phyloP scores from a whole-genome alignment of 2,888 invertebrate species.

The Thysanoteuthis rhombus region DNA sequence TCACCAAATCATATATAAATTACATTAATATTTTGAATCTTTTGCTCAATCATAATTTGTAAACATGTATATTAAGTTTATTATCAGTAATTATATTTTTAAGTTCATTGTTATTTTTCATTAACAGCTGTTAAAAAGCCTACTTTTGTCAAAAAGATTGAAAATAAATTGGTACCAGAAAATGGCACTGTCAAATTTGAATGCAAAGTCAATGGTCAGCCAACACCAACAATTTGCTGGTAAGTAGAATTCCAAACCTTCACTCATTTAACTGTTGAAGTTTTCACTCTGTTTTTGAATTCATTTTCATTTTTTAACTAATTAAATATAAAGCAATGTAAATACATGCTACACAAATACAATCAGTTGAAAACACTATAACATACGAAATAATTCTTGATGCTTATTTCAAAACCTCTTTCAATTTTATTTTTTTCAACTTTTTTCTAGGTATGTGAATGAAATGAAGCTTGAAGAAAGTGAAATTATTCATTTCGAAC shows the following conservation, averaged over 20 bases:
- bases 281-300: not conserved
- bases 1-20: too few species aligned
- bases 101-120: not conserved
- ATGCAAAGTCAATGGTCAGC: slow-evolving; percentile 90
- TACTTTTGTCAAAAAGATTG: slow-evolving; percentile 57
- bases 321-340: too few species aligned
- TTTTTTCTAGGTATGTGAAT: slow-evolving; percentile 55
- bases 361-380: not conserved
- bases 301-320: not conserved
- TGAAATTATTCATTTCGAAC: slow-evolving; percentile 56
- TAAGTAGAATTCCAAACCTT: slow-evolving; percentile 41
- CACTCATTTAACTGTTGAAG: not conserved
- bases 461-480: slow-evolving; percentile 60
- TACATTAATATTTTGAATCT: not conserved
- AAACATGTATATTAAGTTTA: not conserved
- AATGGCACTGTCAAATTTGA: slow-evolving; percentile 71
- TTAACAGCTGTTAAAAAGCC: slow-evolving; percentile 65
- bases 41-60: not conserved
- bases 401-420: not conserved
- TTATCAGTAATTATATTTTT: not conserved
- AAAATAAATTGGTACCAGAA: slow-evolving; percentile 62
- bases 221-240: slow-evolving; percentile 88
- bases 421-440: not conserved
- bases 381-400: not conserved
- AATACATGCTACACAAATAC: too few species aligned